phyloP scores from a whole-genome alignment of 2,888 invertebrate species.

The Apomyelois bistriatella region DNA sequence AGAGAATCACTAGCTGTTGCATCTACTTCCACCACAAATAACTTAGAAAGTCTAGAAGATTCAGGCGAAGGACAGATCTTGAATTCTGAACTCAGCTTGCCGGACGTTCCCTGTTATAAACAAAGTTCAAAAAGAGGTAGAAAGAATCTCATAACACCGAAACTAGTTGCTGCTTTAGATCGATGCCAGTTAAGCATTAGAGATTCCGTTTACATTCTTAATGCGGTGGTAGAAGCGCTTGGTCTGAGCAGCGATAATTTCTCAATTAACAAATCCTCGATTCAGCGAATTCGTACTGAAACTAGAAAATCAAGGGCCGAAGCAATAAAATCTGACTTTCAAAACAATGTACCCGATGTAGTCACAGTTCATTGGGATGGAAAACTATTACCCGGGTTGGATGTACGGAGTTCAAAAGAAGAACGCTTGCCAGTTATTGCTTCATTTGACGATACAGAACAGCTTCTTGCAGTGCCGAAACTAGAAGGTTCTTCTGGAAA shows the following conservation, averaged over 20 bases:
- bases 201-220: constrained; percentile 19
- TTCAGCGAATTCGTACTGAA: constrained; percentile 29
- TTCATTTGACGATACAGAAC: constrained; percentile 24
- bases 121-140: no score
- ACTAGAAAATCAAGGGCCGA: constrained; percentile 27
- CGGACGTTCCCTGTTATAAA: no score
- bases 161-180: constrained; percentile 15
- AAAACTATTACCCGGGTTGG: constrained; percentile 35
- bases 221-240: constrained; percentile 17
- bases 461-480: constrained; percentile 23
- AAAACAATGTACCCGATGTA: constrained; percentile 32
- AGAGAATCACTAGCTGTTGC: no score
- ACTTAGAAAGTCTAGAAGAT: no score
- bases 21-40: no score
- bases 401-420: constrained; percentile 24
- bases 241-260: constrained; percentile 25
- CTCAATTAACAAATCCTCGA: constrained; percentile 27
- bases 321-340: constrained; percentile 36
- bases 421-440: constrained; percentile 45
- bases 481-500: constrained; percentile 13
- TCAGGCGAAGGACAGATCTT: no score
- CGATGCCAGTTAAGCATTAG: constrained; percentile 19
- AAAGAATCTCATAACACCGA: constrained; percentile 16
- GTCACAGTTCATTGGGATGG: constrained; percentile 39
- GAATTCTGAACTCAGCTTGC: no score